Conservation (phyloP, 2,797 vertebrate species). For the Cuculus canorus region DNA sequence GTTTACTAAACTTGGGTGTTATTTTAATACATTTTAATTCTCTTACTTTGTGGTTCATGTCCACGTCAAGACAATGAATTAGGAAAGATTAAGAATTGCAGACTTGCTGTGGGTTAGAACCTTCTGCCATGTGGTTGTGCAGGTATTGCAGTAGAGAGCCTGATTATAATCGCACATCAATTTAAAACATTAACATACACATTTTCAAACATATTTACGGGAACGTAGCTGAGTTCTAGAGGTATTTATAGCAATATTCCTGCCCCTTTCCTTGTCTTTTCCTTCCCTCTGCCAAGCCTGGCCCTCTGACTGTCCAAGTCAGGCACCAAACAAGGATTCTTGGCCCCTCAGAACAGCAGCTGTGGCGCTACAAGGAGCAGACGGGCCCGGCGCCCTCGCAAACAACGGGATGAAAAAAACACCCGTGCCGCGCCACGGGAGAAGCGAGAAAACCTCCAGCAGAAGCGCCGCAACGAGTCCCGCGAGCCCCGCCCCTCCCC, state of each 20-base stretch:
- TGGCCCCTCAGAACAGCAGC: background rate
- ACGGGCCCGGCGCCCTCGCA: background rate
- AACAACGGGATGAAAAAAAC: too few relatives aligned
- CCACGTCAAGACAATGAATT: background rate
- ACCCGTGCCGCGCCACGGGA: too few relatives aligned
- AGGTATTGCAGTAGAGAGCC: background rate
- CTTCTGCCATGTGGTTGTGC: background rate
- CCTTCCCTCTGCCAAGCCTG: background rate
- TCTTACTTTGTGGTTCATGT: background rate
- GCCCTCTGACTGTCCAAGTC: background rate
- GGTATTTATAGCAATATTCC: background rate
- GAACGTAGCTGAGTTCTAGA: background rate
- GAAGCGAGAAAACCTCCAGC: too few relatives aligned
- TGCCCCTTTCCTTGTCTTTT: background rate
- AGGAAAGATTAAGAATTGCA: background rate
- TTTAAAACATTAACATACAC: background rate
- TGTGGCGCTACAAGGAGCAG: background rate
- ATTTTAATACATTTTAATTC: background rate
- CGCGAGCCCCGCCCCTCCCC: too few relatives aligned
- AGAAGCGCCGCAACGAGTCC: too few relatives aligned
- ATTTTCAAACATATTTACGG: background rate
- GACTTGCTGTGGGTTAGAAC: background rate
- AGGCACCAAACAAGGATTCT: background rate
- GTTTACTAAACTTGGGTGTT: background rate
- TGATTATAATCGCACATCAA: background rate